Conservation (phyloP, 2,888 invertebrate species). For the Pasiphila rectangulata region DNA sequence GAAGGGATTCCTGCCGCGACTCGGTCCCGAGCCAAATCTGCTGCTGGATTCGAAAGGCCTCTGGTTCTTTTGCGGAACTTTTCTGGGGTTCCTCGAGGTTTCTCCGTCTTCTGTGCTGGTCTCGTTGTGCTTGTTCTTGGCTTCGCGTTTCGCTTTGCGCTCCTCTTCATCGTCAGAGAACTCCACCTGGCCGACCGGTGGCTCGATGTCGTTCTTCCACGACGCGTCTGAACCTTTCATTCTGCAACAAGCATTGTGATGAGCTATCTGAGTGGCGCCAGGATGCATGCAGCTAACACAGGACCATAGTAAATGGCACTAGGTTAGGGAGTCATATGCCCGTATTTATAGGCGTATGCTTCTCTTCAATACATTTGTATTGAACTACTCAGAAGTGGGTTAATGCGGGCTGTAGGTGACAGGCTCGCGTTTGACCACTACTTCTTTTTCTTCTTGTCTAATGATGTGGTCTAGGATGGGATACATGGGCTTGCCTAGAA, state of each 20-base stretch:
- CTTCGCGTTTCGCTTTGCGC: slow-evolving; percentile 66
- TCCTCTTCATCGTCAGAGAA: slow-evolving; percentile 96
- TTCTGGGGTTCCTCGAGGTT: slow-evolving; percentile 51
- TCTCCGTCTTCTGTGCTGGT: slow-evolving; percentile 49
- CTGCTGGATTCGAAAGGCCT: slow-evolving; percentile 70
- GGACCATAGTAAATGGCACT: no score
- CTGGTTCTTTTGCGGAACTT: slow-evolving; percentile 39
- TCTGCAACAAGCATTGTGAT: slow-evolving; percentile 61
- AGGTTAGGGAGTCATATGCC: no score
- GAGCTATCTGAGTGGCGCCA: background rate
- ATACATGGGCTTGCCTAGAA: no score
- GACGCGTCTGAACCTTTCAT: slow-evolving; percentile 93
- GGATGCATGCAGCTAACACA: background rate
- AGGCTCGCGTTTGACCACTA: no score
- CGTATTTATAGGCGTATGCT: no score
- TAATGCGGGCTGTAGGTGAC: no score
- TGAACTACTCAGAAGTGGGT: no score
- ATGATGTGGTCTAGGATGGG: no score
- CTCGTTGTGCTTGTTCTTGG: slow-evolving; percentile 31
- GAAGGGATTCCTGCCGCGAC: slow-evolving; percentile 60
- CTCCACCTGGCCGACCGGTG: slow-evolving; percentile 86
- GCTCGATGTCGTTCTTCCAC: slow-evolving; percentile 92
- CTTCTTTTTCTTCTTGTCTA: no score
- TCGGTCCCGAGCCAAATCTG: slow-evolving; percentile 63
- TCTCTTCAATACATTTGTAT: no score